These are phyloP conservation scores for Drosophila hamatofila DNA, from an alignment of 2,888 invertebrate species.

Conservation along the genomic window DNA sequence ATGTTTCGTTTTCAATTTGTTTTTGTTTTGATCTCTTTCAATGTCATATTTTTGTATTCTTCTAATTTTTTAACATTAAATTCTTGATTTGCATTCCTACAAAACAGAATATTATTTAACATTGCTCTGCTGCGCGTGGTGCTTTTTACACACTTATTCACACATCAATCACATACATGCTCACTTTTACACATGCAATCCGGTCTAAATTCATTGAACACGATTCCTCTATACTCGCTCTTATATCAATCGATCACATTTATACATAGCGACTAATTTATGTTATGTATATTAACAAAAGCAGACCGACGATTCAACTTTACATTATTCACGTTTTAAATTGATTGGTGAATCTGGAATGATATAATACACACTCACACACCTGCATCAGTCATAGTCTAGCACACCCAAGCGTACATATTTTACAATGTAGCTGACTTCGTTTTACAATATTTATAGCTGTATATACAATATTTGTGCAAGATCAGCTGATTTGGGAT, in stretches of 20 bases:
- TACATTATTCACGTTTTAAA: constrained; percentile 10
- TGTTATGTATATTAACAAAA: constrained; percentile 1
- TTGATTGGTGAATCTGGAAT: constrained; percentile 49
- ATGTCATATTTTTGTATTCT: constrained; percentile 34
- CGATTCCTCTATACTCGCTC: background rate
- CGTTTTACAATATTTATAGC: constrained; percentile 33
- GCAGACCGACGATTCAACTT: constrained; percentile 39
- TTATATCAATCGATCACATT: constrained; percentile 13
- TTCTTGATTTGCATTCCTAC: constrained; percentile 42
- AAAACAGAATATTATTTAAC: constrained; percentile 56
- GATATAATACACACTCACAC: constrained; percentile 45
- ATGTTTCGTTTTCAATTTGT: constrained; percentile 64
- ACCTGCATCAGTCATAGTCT: constrained; percentile 54
- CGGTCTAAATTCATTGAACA: constrained; percentile 12
- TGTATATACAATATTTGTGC: constrained; percentile 65
- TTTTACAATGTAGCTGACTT: constrained; percentile 24
- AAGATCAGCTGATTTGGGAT: constrained; percentile 36
- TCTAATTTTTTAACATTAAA: constrained; percentile 39
- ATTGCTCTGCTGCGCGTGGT: constrained; percentile 72
- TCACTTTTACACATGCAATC: constrained; percentile 23
- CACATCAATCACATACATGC: constrained; percentile 28
- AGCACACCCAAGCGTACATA: constrained; percentile 27
- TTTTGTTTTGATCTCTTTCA: constrained; percentile 47
- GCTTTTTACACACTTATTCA: constrained; percentile 59
- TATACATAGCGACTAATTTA: constrained; percentile 11